Evolutionary conservation across 2,888 invertebrate species (phyloP).

Genomic region (Poecilobothrus nobilitatus): DNA sequence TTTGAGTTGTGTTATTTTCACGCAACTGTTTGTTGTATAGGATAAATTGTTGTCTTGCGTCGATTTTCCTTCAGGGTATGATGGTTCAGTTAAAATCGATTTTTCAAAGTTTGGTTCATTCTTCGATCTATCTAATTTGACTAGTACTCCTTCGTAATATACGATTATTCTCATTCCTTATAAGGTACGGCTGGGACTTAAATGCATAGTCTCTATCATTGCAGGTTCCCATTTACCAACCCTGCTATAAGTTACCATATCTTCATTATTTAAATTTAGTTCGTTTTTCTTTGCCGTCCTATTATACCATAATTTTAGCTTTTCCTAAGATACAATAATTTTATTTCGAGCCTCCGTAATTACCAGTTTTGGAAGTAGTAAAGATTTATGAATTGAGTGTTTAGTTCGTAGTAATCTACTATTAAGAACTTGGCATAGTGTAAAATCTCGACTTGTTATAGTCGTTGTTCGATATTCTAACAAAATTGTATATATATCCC

Average conservation of each 20-base stretch:
- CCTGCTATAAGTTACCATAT: background rate
- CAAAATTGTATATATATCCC: constrained; percentile 17
- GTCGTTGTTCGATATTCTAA: constrained; percentile 17
- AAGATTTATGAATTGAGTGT: constrained; percentile 17
- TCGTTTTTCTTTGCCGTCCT: background rate
- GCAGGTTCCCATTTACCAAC: no score
- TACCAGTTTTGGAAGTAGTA: constrained; percentile 14
- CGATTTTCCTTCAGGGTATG: no score
- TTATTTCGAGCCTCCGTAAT: background rate
- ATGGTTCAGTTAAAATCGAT: no score
- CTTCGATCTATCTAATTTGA: no score
- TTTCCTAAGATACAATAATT: constrained; percentile 11
- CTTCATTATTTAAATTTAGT: background rate
- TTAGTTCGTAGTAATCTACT: constrained; percentile 15
- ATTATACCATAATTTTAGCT: constrained; percentile 13
- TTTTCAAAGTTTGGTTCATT: no score
- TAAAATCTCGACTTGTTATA: constrained; percentile 17
- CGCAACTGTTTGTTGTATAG: no score
- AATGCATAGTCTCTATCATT: background rate
- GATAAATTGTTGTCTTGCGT: no score
- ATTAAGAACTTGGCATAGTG: constrained; percentile 19
- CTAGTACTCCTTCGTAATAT: no score
- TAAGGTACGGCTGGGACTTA: no score
- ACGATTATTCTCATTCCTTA: no score
- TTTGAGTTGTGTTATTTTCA: no score